These are phyloP conservation scores for Ophthalmolycus amberensis DNA, from an alignment of 2,113 vertebrate genomes.

Conservation along the genomic window DNA sequence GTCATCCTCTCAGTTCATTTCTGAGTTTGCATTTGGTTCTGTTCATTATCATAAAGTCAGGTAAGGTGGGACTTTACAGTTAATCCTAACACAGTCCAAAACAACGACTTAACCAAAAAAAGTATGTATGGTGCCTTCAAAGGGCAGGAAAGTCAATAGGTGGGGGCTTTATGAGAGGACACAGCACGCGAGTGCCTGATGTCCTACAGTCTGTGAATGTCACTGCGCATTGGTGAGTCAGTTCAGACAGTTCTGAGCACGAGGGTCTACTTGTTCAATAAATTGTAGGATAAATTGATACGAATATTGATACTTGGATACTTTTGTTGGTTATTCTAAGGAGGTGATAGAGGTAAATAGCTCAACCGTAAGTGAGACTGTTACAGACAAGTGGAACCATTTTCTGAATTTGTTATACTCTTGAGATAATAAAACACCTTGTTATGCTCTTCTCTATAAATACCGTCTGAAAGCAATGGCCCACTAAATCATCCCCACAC, in stretches of 20 bases:
- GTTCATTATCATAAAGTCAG: background rate
- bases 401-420: background rate
- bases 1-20: background rate
- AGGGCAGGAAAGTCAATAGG: constrained; percentile 2
- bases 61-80: too few species aligned
- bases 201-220: background rate
- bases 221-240: background rate
- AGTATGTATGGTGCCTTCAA: background rate
- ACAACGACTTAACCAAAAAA: background rate
- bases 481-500: background rate
- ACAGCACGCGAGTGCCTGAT: background rate
- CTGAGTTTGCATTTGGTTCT: background rate
- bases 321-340: background rate
- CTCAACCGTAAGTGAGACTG: background rate
- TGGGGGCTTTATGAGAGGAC: background rate
- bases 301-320: background rate
- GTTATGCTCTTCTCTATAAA: background rate
- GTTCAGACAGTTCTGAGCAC: background rate
- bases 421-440: background rate
- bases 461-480: background rate
- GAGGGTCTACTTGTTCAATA: background rate
- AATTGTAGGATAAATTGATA: background rate
- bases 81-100: background rate
- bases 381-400: background rate
- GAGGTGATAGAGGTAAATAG: background rate